A percentile compares a stretch with the other conserved stretches of the same genome.
Evolutionary conservation across 2,888 invertebrate species (phyloP).

Genomic region (Rhamphomyia laevipes): DNA sequence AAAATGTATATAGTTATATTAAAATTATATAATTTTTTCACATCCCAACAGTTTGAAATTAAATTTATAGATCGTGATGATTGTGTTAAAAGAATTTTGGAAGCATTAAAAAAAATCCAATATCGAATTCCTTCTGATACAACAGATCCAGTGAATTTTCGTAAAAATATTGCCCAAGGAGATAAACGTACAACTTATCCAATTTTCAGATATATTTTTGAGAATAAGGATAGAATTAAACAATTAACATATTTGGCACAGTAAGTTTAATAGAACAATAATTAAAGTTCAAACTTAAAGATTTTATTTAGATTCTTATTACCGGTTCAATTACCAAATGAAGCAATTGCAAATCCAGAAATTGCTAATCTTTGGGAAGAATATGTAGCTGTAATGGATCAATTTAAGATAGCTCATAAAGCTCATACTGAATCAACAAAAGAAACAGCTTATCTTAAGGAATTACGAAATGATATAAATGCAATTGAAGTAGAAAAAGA

Average conservation of each 20-base stretch:
- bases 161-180: constrained; percentile 45
- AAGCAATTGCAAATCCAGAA: constrained; percentile 62
- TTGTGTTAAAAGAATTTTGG: constrained; percentile 58
- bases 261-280: constrained; percentile 28
- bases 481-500: constrained; percentile 81
- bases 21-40: constrained; percentile 5
- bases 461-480: constrained; percentile 71
- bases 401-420: constrained; percentile 70
- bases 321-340: constrained; percentile 58
- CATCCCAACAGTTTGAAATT: constrained; percentile 49
- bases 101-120: constrained; percentile 62
- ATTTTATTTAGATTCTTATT: constrained; percentile 39
- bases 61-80: constrained; percentile 64
- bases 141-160: constrained; percentile 37
- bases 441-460: constrained; percentile 54
- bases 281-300: neutral
- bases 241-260: constrained; percentile 77
- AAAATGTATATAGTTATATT: neutral
- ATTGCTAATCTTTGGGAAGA: constrained; percentile 57
- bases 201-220: constrained; percentile 68
- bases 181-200: constrained; percentile 64
- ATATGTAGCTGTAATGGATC: constrained; percentile 63
- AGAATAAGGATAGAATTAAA: constrained; percentile 58
- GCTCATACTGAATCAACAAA: constrained; percentile 51
- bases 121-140: constrained; percentile 51